A percentile compares a stretch with the other conserved stretches of the same genome.
phyloP scores from a whole-genome alignment of 2,797 vertebrate genomes.

The Sebastes diaconus region DNA sequence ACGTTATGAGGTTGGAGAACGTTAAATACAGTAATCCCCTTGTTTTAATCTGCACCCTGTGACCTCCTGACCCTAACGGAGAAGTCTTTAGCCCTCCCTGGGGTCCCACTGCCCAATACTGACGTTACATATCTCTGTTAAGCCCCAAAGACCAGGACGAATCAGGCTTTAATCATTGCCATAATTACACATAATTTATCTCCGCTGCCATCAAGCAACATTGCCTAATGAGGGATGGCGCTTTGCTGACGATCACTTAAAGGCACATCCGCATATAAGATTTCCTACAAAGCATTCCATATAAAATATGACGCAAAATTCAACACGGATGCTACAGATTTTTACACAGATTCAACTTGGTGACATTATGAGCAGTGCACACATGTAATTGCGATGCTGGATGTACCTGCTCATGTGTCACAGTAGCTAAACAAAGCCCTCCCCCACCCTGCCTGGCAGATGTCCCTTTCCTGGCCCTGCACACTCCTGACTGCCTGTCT shows the following conservation, averaged over 20 bases:
- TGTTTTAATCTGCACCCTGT: constrained; percentile 81
- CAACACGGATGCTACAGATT: neutral
- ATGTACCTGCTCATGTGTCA: constrained; percentile 45
- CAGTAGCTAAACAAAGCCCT: constrained; percentile 54
- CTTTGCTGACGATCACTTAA: constrained; percentile 71
- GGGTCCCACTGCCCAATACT: constrained; percentile 64
- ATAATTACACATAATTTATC: constrained; percentile 85
- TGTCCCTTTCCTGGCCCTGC: constrained; percentile 56
- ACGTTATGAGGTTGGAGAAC: constrained; percentile 69
- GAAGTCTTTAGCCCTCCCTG: constrained; percentile 71
- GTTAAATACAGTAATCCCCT: constrained; percentile 83
- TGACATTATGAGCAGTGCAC: neutral
- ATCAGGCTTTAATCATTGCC: constrained; percentile 78
- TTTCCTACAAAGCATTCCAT: constrained; percentile 7
- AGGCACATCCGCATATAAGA: constrained; percentile 54
- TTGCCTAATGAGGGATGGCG: constrained; percentile 79
- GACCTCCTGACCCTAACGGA: constrained; percentile 75
- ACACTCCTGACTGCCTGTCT: constrained; percentile 53
- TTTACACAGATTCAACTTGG: neutral
- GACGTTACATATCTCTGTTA: constrained; percentile 74
- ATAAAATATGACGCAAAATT: neutral
- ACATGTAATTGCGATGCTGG: neutral
- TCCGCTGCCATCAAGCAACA: constrained; percentile 75
- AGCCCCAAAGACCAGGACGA: constrained; percentile 69
- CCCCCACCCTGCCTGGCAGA: constrained; percentile 59